Evolutionary conservation across 1,140 invertebrate genomes (phyloP).

Genomic region (Leucophenga varia): DNA sequence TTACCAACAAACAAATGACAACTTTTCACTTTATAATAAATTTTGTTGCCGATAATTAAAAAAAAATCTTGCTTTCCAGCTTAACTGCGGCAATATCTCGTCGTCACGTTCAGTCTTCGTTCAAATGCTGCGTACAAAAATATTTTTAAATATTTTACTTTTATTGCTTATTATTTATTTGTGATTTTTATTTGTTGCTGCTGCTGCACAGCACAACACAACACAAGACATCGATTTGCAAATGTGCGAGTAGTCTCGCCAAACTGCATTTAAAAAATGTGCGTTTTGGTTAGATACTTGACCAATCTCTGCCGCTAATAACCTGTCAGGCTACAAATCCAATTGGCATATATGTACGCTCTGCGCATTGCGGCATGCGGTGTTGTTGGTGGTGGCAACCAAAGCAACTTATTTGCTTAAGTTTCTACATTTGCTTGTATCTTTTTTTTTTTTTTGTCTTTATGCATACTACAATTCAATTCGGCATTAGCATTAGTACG

Average conservation of each 20-base stretch:
- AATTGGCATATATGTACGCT: constrained; percentile 10
- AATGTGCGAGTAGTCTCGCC: constrained; percentile 12
- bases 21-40: too few relatives aligned
- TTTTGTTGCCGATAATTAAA: too few relatives aligned
- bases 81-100: constrained; percentile 1
- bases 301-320: constrained; percentile 30
- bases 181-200: background rate
- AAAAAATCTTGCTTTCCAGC: too few relatives aligned
- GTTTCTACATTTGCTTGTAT: constrained; percentile 17
- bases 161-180: constrained; percentile 18
- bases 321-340: constrained; percentile 52
- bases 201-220: too few relatives aligned
- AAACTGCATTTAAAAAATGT: constrained; percentile 32
- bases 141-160: constrained; percentile 10
- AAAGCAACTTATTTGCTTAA: background rate
- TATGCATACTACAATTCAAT: too few relatives aligned
- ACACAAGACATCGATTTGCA: constrained; percentile 3
- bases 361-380: background rate
- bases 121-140: constrained; percentile 21
- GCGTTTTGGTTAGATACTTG: constrained; percentile 19
- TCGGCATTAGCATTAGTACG: too few relatives aligned
- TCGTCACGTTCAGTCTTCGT: constrained; percentile 8
- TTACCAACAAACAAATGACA: constrained; percentile 3
- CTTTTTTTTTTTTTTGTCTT: constrained; percentile 16
- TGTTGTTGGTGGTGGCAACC: too few relatives aligned